phyloP scores from a whole-genome alignment of 2,888 invertebrate species.

The Drosophila rubida region DNA sequence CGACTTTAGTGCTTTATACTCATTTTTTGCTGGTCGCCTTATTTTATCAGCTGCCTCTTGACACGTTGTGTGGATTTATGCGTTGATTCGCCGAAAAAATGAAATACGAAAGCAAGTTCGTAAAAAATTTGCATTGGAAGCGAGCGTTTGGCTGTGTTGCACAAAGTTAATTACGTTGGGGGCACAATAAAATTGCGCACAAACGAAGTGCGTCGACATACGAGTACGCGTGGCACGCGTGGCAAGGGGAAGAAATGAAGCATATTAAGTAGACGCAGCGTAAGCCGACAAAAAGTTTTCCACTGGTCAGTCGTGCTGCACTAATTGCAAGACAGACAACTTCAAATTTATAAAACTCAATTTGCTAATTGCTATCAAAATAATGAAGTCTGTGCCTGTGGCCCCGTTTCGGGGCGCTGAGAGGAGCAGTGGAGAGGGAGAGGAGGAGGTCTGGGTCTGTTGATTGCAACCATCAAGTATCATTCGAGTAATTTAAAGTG shows the following conservation, averaged over 20 bases:
- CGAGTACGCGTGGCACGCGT: background rate
- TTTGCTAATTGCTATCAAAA: constrained; percentile 81
- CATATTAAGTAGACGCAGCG: constrained; percentile 62
- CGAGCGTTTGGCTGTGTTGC: constrained; percentile 12
- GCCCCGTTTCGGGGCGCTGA: constrained; percentile 1
- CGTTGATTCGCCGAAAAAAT: background rate
- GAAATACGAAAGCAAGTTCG: background rate
- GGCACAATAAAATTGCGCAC: constrained; percentile 3
- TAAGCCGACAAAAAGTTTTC: constrained; percentile 21
- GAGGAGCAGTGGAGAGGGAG: background rate
- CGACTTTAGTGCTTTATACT: background rate
- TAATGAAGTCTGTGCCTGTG: constrained; percentile 70
- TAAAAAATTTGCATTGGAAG: constrained; percentile 17
- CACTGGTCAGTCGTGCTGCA: constrained; percentile 54
- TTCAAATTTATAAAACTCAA: constrained; percentile 74
- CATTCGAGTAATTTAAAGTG: constrained; percentile 79
- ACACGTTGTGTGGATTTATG: constrained; percentile 3
- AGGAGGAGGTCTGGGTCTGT: constrained; percentile 22
- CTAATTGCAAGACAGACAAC: constrained; percentile 68
- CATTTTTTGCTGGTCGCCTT: background rate
- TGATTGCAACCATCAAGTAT: constrained; percentile 80
- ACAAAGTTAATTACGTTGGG: constrained; percentile 21
- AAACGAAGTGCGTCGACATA: constrained; percentile 17
- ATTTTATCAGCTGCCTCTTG: constrained; percentile 26
- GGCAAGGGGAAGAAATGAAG: constrained; percentile 8